These are phyloP conservation scores for Leptocoma aspasia DNA, from an alignment of 2,113 vertebrate genomes.

Conservation along the genomic window DNA sequence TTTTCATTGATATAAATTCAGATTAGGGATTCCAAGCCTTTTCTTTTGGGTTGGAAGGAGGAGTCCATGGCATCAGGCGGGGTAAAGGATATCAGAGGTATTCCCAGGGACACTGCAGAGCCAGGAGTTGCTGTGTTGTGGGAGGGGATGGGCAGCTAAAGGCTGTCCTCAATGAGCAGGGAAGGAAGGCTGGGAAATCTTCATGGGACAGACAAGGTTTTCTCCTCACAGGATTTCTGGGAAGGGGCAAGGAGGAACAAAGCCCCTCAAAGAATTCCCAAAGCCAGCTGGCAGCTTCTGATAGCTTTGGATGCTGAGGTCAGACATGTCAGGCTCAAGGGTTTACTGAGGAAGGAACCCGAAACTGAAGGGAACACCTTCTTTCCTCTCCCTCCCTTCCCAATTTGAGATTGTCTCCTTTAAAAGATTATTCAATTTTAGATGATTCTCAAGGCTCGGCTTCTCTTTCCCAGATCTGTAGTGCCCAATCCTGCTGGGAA, in stretches of 20 bases:
- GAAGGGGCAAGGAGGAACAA: background rate
- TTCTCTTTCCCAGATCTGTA: background rate
- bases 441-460: background rate
- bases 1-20: background rate
- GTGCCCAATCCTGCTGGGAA: background rate
- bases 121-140: background rate
- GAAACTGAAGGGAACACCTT: background rate
- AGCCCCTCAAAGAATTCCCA: background rate
- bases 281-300: background rate
- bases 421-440: background rate
- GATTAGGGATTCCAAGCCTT: background rate
- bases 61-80: background rate
- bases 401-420: background rate
- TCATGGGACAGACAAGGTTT: background rate
- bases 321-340: background rate
- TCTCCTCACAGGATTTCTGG: background rate
- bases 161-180: background rate
- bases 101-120: background rate
- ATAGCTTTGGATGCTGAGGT: background rate
- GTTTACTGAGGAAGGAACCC: background rate
- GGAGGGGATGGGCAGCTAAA: background rate
- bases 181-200: background rate
- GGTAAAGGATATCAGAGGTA: accelerated
- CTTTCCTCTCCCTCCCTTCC: background rate
- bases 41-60: background rate